Conservation (phyloP, 2,888 invertebrate genomes). For the Tetanocera ferruginea region DNA sequence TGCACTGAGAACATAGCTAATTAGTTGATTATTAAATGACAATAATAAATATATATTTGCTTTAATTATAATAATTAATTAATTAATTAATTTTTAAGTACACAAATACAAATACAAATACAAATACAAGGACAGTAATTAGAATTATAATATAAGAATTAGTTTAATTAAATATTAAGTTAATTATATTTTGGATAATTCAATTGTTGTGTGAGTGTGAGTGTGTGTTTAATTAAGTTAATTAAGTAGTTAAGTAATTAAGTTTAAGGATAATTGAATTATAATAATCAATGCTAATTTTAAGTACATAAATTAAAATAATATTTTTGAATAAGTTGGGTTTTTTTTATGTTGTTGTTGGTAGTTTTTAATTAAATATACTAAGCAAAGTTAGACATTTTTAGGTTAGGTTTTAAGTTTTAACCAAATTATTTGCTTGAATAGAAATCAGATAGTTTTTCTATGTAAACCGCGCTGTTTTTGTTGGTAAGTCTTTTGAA, state of each 20-base stretch:
- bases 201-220: neutral
- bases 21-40: conserved; percentile 30
- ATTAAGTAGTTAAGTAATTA: conserved; percentile 33
- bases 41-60: conserved; percentile 44
- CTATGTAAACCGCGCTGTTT: neutral
- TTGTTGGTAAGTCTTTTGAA: neutral
- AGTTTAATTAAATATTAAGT: conserved; percentile 16
- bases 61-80: conserved; percentile 41
- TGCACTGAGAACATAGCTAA: conserved; percentile 43
- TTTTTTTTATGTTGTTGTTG: neutral
- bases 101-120: conserved; percentile 41
- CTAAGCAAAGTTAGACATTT: neutral
- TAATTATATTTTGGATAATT: neutral
- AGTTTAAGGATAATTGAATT: conserved; percentile 22
- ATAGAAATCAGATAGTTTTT: no score
- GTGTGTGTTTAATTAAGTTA: conserved; percentile 4
- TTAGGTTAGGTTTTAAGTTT: no score
- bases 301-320: conserved; percentile 30
- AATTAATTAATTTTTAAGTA: conserved; percentile 44
- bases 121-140: conserved; percentile 33
- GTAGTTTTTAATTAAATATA: conserved; percentile 7
- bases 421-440: no score
- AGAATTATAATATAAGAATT: conserved; percentile 18
- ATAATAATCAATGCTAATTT: conserved; percentile 31
- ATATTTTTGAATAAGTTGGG: neutral